Base-by-base conservation (phyloP, 1,140 invertebrate genomes). In the Brachystomella parvula region DNA sequence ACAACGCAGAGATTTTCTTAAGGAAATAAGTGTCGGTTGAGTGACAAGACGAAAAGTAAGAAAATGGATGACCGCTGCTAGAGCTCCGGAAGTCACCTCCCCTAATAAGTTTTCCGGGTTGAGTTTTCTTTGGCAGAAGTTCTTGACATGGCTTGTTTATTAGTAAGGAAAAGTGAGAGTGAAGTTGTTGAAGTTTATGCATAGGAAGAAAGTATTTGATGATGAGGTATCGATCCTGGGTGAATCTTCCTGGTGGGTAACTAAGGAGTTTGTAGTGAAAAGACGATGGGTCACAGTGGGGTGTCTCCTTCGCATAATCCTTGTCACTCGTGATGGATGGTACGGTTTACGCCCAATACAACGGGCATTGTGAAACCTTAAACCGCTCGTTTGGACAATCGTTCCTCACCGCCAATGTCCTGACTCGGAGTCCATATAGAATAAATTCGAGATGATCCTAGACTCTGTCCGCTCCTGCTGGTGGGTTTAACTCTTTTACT, bases 281-380 rank as follows among this genome's bases (percentile, higher is more conserved):
- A 67, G 69, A 65, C 59, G 69, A 32, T 47, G 66, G 69, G 65
- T 71, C 69, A 68, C 69, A 68, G 69, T 61, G 61, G 69, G 69
- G 63, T 68, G 65, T 35, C 66, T 71, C 65, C 68, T 66, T 67
- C 67, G 66, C 68, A 73, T 71, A 69, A 73, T 70, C 66, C 71
- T 66, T 73, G 71, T 73, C 71, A 73, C 63, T 47, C 12, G 68
- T 71, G 68, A 73, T 70, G 68, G 71, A 73, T 73, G 65, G 69
- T 39, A 53, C 65, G 71, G 66, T 69, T 68, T 70, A 70, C 71
- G 65, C 69, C 71, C 71, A 32, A 21, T 49, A 44, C 31, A 29
- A 57, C n/a, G 53, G 12, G 19, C 35, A 39, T 39, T 39, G 35
- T 39, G 35, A 39, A 39, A 39, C 6, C 35, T 39, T 39, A 39